Evolutionary conservation across 2,113 vertebrate genomes (phyloP), one percentile per base, ranked within the genome.

Genomic region (Malurus alboscapulatus): DNA sequence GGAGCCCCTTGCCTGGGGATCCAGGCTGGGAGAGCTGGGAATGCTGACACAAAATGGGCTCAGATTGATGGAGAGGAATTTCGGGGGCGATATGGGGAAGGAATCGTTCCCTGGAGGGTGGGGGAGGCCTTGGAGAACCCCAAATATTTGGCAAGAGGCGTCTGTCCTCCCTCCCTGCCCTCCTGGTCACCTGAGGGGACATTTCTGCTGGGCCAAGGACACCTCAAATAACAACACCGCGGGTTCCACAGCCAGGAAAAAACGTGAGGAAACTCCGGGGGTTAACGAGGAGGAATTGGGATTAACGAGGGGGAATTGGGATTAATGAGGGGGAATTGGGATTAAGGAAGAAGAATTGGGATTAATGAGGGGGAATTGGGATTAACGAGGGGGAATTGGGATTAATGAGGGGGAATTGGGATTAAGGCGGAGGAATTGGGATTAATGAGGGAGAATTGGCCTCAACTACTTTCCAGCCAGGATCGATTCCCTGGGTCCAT

Each of bases 161-260:
- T 42, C 36, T 36, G 36, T 36, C 30, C 25, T 67, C 18, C 10
- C 9, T 15, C 21, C 24, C 19, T 42, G 9, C 7, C 0, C 5
- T 42, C 32, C 30, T 9, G 18, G 25, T 3, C 14, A 11, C 87
- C 71, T 17, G 13, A 55, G 77, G 77, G 68, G 62, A 45, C 7
- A 5, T 48, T 84, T 54, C 57, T 67, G 51, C n/a, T 57, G 50
- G n/a, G 14, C 40, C n/a, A 10, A 45, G 25, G n/a, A 9, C 4
- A 11, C 3, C 0, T 15, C 17, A 25, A 82, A 38, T 17, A 76
- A 47, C 0, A 0, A 16, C 27, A 53, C 6, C 15, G 10, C 0
- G 0, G 32, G 72, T 82, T n/a, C n/a, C n/a, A n/a, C n/a, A n/a
- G n/a, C n/a, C n/a, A n/a, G n/a, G n/a, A n/a, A n/a, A n/a, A n/a